These are phyloP conservation scores for Belonocnema kinseyi DNA, from an alignment of 1,140 invertebrate genomes.

Conservation along the genomic window DNA sequence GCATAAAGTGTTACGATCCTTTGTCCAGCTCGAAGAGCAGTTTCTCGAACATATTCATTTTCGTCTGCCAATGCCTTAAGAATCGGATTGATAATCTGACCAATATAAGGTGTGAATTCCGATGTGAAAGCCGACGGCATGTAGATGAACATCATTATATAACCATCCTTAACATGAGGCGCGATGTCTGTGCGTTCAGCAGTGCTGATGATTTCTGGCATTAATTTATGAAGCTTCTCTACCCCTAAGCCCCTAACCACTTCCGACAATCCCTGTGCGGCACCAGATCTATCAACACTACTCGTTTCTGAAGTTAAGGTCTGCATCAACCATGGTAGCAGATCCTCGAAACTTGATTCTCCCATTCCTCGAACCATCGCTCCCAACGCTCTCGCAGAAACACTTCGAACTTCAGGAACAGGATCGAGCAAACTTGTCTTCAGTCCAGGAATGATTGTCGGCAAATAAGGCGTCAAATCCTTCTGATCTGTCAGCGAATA, in stretches of 20 bases:
- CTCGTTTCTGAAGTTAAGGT: constrained; percentile 97
- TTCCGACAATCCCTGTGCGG: constrained; percentile 96
- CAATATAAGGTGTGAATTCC: constrained; percentile 97
- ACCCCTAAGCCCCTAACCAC: constrained; percentile 97
- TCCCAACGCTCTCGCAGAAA: constrained; percentile 95
- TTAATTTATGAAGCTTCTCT: constrained; percentile 95
- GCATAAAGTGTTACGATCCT: constrained; percentile 97
- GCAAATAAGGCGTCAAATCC: constrained; percentile 97
- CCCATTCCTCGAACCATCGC: constrained; percentile 99
- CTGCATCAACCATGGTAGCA: constrained; percentile 98
- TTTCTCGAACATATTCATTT: constrained; percentile 98
- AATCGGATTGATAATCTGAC: constrained; percentile 98
- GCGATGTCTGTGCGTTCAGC: constrained; percentile 96
- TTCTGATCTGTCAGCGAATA: constrained; percentile 99
- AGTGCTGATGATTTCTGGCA: constrained; percentile 98
- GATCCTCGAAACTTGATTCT: constrained; percentile 94
- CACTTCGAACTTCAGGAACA: constrained; percentile 96
- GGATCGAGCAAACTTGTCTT: constrained; percentile 98
- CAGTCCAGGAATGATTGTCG: constrained; percentile 96
- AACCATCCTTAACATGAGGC: constrained; percentile 98
- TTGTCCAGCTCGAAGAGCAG: constrained; percentile 96
- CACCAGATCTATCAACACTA: constrained; percentile 97
- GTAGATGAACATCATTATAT: constrained; percentile 99
- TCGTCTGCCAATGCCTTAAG: constrained; percentile 98
- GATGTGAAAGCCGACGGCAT: constrained; percentile 97